phyloP scores from a whole-genome alignment of 2,888 invertebrate genomes.

The Urechis unicinctus region DNA sequence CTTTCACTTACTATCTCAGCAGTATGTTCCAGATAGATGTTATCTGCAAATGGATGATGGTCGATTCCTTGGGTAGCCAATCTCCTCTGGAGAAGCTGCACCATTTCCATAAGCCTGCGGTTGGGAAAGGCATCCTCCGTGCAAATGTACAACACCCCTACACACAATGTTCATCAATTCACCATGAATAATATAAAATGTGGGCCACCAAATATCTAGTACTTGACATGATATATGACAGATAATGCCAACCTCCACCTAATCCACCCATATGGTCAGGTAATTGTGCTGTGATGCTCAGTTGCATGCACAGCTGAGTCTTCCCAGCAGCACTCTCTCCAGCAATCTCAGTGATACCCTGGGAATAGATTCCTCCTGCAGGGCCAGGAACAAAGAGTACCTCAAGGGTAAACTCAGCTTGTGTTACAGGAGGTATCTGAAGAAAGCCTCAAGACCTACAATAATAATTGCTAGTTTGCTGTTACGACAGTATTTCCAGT shows the following conservation, averaged over 20 bases:
- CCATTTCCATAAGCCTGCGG: slow-evolving; percentile 59
- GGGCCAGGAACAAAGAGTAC: too few species aligned
- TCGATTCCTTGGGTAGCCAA: slow-evolving; percentile 9
- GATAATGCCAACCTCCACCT: slow-evolving; percentile 44
- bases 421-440: too few species aligned
- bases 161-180: background rate
- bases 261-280: slow-evolving; percentile 56
- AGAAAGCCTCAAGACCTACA: too few species aligned
- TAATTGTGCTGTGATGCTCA: slow-evolving; percentile 63
- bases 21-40: slow-evolving; percentile 64
- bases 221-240: too few species aligned
- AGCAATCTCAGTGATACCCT: slow-evolving; percentile 69
- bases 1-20: slow-evolving; percentile 54
- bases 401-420: too few species aligned
- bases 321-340: slow-evolving; percentile 79
- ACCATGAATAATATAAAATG: background rate
- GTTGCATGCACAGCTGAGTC: slow-evolving; percentile 72
- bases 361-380: slow-evolving; percentile 63
- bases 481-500: too few species aligned
- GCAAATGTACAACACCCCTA: slow-evolving; percentile 65
- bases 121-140: slow-evolving; percentile 75
- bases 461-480: too few species aligned
- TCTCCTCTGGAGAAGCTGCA: slow-evolving; percentile 21
- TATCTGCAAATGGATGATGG: slow-evolving; percentile 48
- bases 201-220: too few species aligned